These are phyloP conservation scores for Capra hircus DNA, from an alignment of 2,113 vertebrate species.

Conservation along the genomic window DNA sequence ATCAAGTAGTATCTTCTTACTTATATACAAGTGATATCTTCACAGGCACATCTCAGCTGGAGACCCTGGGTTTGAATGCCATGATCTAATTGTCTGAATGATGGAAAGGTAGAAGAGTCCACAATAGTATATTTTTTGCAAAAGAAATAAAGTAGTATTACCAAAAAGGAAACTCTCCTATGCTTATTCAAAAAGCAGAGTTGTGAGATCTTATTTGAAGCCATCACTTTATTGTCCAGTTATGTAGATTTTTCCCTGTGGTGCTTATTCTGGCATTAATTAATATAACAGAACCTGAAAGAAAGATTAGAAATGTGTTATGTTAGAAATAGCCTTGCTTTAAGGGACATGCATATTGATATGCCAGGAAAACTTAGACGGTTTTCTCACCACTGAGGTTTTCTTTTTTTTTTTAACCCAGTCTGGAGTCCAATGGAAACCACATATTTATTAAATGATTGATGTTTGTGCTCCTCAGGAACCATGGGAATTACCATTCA, in stretches of 20 bases:
- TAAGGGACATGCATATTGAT: conserved; percentile 76
- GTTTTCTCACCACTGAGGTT: conserved; percentile 69
- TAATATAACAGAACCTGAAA: conserved; percentile 77
- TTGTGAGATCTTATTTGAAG: conserved; percentile 70
- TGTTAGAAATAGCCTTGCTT: conserved; percentile 76
- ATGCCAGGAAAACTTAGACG: conserved; percentile 65
- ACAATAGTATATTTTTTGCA: conserved; percentile 36
- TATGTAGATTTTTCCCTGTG: conserved; percentile 67
- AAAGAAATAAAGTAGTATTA: conserved; percentile 62
- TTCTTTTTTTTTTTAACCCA: conserved; percentile 30
- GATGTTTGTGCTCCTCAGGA: conserved; percentile 62
- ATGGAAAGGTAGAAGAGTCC: conserved; percentile 63
- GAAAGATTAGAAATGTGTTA: conserved; percentile 75
- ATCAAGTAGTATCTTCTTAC: not conserved
- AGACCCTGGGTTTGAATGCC: conserved; percentile 30
- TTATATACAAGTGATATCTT: not conserved
- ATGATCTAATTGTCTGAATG: not conserved
- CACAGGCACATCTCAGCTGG: not conserved
- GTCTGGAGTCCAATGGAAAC: conserved; percentile 60
- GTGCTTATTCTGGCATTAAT: conserved; percentile 77
- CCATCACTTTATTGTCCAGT: conserved; percentile 73
- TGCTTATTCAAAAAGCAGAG: conserved; percentile 72
- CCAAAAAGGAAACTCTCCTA: conserved; percentile 66
- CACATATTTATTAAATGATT: conserved; percentile 67
- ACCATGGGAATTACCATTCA: conserved; percentile 43